phyloP scores from a whole-genome alignment of 2,113 vertebrate genomes.

The Rhea pennata region DNA sequence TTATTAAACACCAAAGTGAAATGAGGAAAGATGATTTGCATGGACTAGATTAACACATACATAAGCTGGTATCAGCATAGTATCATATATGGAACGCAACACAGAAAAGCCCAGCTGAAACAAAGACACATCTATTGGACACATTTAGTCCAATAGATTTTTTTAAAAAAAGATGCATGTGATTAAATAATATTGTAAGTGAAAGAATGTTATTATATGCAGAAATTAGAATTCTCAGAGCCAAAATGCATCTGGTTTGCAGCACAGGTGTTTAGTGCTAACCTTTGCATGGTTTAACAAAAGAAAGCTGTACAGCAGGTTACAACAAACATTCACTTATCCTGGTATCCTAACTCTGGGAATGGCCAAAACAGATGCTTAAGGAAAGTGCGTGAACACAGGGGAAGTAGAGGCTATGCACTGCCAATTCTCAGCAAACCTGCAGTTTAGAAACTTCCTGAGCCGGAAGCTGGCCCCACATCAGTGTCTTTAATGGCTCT shows the following conservation, averaged over 20 bases:
- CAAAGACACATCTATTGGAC: not conserved
- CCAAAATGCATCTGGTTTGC: fast-evolving
- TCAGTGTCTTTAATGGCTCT: not conserved
- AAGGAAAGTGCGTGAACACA: not conserved
- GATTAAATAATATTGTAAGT: not conserved
- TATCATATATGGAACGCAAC: not conserved
- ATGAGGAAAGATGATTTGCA: not conserved
- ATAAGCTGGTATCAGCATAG: not conserved
- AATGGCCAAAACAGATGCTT: not conserved
- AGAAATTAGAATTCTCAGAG: not conserved
- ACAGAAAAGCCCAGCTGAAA: not conserved
- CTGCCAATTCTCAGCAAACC: not conserved
- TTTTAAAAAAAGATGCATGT: not conserved
- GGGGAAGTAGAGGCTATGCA: not conserved
- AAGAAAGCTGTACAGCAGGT: not conserved
- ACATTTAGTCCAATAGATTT: not conserved
- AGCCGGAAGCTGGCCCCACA: not conserved
- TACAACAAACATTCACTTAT: not conserved
- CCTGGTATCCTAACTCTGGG: not conserved
- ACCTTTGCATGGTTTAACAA: not conserved
- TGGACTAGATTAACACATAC: not conserved
- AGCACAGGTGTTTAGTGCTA: not conserved
- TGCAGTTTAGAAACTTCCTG: not conserved
- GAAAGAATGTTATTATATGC: not conserved
- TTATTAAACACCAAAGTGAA: not conserved